Evolutionary conservation across 2,113 vertebrate species (phyloP).

Genomic region (Bambusicola thoracicus): DNA sequence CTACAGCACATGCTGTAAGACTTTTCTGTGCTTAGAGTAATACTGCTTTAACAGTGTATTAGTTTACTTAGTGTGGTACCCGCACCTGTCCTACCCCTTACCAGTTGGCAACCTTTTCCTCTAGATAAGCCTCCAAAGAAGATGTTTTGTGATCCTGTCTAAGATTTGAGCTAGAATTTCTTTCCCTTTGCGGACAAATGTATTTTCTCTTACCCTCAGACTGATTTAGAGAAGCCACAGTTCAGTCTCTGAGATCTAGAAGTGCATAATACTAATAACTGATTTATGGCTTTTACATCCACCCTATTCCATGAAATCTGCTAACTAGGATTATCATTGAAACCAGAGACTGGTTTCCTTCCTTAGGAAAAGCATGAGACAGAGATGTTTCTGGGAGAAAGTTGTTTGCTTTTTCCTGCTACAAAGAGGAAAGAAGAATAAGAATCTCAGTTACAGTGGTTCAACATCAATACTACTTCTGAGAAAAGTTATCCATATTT

Average conservation of each 20-base stretch:
- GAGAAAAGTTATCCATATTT: conserved; percentile 19
- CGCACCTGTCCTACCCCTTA: not conserved
- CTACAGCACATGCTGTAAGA: not conserved
- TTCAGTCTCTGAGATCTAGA: not conserved
- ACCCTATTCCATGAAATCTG: not conserved
- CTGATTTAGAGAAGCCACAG: not conserved
- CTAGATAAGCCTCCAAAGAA: not conserved
- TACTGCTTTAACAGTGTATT: not conserved
- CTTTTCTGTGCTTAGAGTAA: not conserved
- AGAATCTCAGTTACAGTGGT: not conserved
- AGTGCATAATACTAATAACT: not conserved
- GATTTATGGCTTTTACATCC: not conserved
- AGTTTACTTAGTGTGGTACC: not conserved
- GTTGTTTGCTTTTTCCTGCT: not conserved
- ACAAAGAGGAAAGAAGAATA: not conserved
- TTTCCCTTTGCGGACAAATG: not conserved
- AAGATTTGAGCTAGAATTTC: not conserved
- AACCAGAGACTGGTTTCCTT: not conserved
- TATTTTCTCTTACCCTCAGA: not conserved
- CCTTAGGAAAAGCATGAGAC: not conserved
- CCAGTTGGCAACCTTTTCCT: not conserved
- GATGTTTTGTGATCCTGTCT: not conserved
- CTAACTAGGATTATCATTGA: not conserved
- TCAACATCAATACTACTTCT: not conserved
- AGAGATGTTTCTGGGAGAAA: not conserved